phyloP scores from a whole-genome alignment of 2,888 invertebrate genomes.

The Aleiodes leptofemur region DNA sequence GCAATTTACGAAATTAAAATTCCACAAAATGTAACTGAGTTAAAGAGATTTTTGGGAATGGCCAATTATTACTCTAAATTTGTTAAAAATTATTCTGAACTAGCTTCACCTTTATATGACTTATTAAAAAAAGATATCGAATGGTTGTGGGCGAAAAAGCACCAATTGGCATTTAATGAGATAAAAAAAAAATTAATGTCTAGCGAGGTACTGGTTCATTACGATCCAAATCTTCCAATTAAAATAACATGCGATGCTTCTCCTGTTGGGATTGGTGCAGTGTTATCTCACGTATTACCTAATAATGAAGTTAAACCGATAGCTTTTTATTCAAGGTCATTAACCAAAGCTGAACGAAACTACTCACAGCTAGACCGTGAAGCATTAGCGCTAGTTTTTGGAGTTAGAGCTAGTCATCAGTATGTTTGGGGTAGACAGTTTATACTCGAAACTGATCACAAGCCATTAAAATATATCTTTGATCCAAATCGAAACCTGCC shows the following conservation, averaged over 20 bases:
- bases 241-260: conserved; percentile 37
- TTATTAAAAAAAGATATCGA: conserved; percentile 20
- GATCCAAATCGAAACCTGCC: conserved; percentile 50
- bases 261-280: conserved; percentile 28
- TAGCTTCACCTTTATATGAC: conserved; percentile 10
- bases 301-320: conserved; percentile 31
- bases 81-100: conserved; percentile 14
- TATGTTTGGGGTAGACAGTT: conserved; percentile 58
- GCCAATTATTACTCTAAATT: conserved; percentile 32
- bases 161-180: background rate
- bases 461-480: conserved; percentile 62
- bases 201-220: conserved; percentile 24
- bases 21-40: conserved; percentile 39
- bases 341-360: background rate
- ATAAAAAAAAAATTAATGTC: background rate
- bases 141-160: background rate
- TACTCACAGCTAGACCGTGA: background rate
- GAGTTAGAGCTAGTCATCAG: conserved; percentile 52
- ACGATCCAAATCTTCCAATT: conserved; percentile 13
- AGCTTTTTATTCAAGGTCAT: conserved; percentile 1
- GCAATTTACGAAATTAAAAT: conserved; percentile 27
- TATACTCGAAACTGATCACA: conserved; percentile 66
- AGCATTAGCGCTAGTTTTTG: conserved; percentile 46
- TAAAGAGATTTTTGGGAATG: conserved; percentile 39
- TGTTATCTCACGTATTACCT: conserved; percentile 32